These are phyloP conservation scores for Otolemur garnettii DNA, from an alignment of 2,113 vertebrate genomes.

Conservation along the genomic window DNA sequence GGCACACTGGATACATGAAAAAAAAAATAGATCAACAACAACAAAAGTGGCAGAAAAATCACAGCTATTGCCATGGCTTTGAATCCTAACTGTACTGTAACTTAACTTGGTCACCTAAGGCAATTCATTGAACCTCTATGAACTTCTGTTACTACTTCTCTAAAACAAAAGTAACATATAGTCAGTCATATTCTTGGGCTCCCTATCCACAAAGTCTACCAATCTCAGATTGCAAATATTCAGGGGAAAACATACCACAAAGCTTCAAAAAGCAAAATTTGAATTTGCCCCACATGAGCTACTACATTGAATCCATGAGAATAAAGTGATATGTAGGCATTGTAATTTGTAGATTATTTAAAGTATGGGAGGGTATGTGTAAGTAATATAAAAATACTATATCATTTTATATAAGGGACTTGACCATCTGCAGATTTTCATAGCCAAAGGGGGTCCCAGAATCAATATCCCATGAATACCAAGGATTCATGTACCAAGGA, in stretches of 20 bases:
- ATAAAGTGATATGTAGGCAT: neutral
- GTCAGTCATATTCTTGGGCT: neutral
- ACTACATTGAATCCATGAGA: neutral
- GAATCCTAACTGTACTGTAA: neutral
- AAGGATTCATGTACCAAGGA: neutral
- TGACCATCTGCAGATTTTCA: neutral
- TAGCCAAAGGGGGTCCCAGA: neutral
- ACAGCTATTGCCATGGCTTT: neutral
- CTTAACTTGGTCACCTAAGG: neutral
- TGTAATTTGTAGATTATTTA: neutral
- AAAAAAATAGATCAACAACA: constrained; percentile 12
- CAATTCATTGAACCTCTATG: neutral
- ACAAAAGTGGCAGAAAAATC: neutral
- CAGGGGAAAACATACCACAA: neutral
- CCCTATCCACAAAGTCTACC: neutral
- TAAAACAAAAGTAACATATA: neutral
- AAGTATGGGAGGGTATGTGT: neutral
- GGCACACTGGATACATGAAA: neutral
- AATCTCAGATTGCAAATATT: neutral
- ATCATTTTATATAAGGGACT: neutral
- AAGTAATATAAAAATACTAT: neutral
- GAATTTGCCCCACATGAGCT: neutral
- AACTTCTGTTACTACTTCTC: neutral
- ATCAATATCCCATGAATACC: neutral
- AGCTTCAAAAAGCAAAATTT: neutral